Conservation (phyloP, 2,888 invertebrate genomes). For the Tyria jacobaeae region DNA sequence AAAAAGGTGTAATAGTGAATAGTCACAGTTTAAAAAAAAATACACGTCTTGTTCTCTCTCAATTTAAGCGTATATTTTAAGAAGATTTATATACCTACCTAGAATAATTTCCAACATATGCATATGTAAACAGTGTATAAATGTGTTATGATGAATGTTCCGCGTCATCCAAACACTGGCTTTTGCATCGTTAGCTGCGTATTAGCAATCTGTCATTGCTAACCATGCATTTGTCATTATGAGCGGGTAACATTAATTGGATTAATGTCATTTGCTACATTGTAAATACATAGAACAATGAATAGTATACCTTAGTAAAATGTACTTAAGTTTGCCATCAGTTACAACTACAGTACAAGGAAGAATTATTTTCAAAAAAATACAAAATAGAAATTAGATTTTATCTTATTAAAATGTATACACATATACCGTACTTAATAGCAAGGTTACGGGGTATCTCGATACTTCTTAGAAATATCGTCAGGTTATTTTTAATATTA, state of each 20-base stretch:
- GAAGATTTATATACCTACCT: neutral
- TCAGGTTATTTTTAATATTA: too few species aligned
- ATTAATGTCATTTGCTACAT: slow-evolving; percentile 45
- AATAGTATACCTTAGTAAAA: neutral
- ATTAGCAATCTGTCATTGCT: slow-evolving; percentile 70
- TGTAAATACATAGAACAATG: slow-evolving; percentile 1
- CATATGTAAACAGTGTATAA: slow-evolving; percentile 28
- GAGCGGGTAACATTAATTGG: slow-evolving; percentile 57
- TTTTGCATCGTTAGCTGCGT: slow-evolving; percentile 63
- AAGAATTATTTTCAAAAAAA: too few species aligned
- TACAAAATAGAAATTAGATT: too few species aligned
- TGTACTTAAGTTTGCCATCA: neutral
- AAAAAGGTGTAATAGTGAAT: too few species aligned
- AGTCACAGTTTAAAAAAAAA: too few species aligned
- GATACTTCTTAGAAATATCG: too few species aligned
- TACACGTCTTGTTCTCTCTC: neutral
- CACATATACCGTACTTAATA: too few species aligned
- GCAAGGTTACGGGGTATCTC: too few species aligned
- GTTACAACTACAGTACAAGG: neutral
- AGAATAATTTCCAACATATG: neutral
- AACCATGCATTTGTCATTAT: slow-evolving; percentile 73
- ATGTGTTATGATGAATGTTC: slow-evolving; percentile 48
- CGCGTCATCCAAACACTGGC: slow-evolving; percentile 40
- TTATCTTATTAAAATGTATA: too few species aligned
- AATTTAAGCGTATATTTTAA: neutral